Evolutionary conservation across 64 coral and sea anemone species (phyloP), one percentile per base, ranked within the genome.

Genomic region (Montipora sp.): DNA sequence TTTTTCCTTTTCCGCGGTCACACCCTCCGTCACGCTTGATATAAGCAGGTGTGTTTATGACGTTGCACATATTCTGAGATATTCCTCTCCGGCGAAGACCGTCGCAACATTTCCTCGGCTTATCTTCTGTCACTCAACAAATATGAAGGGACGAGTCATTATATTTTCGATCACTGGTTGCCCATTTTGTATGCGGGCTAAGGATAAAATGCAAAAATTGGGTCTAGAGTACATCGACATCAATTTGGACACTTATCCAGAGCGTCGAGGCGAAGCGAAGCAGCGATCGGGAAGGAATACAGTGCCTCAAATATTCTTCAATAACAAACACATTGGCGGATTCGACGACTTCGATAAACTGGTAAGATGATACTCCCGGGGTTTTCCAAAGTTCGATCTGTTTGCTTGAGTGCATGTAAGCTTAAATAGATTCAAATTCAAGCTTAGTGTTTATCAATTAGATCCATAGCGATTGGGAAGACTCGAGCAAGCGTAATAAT

Each of bases 261-360:
- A 96, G 10, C 89, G 98, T 0, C 59, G 94, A 46, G 84, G 51
- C 6, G 98, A 99, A 79, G 92, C 91, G 3, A 85, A 94, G 27
- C 19, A 99, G 12, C 73, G 88, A 59, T 83, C 94, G 61, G 94
- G 98, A 20, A 81, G 86, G 69, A 87, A 92, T 70, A 99, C 98
- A 8, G 98, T 99, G 5, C 98, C 98, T 3, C 98, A 99, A 51
- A 96, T 99, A 66, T 99, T 99, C 79, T 99, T 99, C 23, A 99
- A 99, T 75, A 79, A 95, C 5, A 83, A 74, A 24, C 94, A 99
- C 92, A 87, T 99, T 91, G 98, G 98, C 14, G 98, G 98, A 8
- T 99, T 94, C 86, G 91, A 93, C 71, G 92, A 99, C 8, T 87
- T 99, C 8, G 94, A 96, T 72, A 93, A 96, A 63, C 83, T 99